Evolutionary conservation across 2,113 vertebrate genomes (phyloP).

Genomic region (Saguinus midas): DNA sequence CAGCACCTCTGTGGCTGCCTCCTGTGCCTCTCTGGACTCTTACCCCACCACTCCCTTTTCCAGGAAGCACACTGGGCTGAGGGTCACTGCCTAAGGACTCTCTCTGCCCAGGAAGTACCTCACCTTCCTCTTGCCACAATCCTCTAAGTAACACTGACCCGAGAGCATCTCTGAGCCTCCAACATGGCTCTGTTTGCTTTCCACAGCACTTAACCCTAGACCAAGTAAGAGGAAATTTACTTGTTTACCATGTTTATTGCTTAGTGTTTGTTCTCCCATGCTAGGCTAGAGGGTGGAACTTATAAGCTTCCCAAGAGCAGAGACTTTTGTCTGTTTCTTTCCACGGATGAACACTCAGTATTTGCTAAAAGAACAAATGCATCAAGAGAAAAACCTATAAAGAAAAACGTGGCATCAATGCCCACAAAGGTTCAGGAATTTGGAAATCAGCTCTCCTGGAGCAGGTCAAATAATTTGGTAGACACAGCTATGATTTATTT

Average conservation of each 20-base stretch:
- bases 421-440: not conserved
- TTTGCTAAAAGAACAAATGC: not conserved
- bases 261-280: too few relatives aligned
- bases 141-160: not conserved
- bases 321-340: not conserved
- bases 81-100: not conserved
- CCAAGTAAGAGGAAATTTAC: too few relatives aligned
- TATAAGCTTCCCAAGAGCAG: not conserved
- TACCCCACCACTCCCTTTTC: too few relatives aligned
- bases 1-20: too few relatives aligned
- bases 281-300: not conserved
- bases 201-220: rapidly evolving
- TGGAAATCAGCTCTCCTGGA: not conserved
- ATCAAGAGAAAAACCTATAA: not conserved
- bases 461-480: too few relatives aligned
- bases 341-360: too few relatives aligned
- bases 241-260: too few relatives aligned
- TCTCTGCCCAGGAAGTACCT: not conserved
- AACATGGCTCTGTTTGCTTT: not conserved
- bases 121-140: not conserved
- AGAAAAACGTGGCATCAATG: not conserved
- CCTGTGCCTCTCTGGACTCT: too few relatives aligned
- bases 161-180: too few relatives aligned
- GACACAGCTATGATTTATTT: too few relatives aligned
- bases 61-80: not conserved